Percentiles rank a stretch among this genome's conserved stretches.
Evolutionary conservation across 2,797 vertebrate species (phyloP).

Genomic region (Cuculus canorus): DNA sequence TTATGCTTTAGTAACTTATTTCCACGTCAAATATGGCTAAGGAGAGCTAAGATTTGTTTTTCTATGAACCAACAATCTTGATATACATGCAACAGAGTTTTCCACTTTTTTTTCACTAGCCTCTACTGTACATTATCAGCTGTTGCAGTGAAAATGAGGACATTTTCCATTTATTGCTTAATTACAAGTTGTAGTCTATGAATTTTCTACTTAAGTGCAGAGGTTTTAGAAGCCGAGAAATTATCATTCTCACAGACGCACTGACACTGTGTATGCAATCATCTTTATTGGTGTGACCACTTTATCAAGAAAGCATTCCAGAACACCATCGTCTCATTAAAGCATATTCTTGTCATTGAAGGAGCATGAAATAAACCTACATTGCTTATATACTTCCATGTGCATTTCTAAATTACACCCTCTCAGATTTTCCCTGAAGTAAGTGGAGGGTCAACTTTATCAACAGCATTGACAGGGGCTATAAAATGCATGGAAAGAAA

Average conservation of each 20-base stretch:
- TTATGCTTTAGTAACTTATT: not conserved
- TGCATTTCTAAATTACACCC: not conserved
- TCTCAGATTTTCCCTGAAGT: not conserved
- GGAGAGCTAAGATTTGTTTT: not conserved
- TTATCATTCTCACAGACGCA: not conserved
- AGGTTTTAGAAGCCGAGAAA: not conserved
- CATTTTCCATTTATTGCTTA: not conserved
- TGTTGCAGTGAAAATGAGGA: not conserved
- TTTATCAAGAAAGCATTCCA: not conserved
- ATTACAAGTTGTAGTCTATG: not conserved
- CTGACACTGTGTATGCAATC: not conserved
- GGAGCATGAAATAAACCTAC: not conserved
- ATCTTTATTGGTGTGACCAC: not conserved
- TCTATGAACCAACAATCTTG: not conserved
- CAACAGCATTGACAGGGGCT: not conserved
- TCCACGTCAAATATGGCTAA: not conserved
- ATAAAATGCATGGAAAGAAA: not conserved
- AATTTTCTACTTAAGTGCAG: not conserved
- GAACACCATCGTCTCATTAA: not conserved
- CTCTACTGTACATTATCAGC: not conserved
- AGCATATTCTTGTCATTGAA: not conserved
- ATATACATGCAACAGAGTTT: not conserved
- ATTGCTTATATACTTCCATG: not conserved
- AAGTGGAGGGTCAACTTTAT: not conserved
- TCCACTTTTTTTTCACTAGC: not conserved